These are phyloP conservation scores for Pristionchus japonicus DNA, from an alignment of 2,888 invertebrate genomes.

Conservation along the genomic window DNA sequence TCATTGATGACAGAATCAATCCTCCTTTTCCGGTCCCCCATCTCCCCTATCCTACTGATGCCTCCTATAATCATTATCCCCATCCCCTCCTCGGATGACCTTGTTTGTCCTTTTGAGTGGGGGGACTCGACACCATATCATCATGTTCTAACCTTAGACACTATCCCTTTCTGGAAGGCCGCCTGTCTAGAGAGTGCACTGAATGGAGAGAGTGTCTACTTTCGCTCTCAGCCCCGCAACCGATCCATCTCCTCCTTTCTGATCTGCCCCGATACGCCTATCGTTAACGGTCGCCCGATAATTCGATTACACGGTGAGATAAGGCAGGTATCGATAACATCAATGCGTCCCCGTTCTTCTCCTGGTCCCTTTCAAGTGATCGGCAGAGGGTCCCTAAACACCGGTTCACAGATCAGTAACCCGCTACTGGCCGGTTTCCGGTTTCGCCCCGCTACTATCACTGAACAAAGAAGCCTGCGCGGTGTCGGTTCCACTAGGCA, in stretches of 20 bases:
- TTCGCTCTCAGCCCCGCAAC: background rate
- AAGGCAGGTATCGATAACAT: conserved; percentile 1
- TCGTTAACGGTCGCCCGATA: conserved; percentile 39
- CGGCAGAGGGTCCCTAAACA: background rate
- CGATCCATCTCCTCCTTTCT: background rate
- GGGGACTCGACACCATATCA: conserved; percentile 2
- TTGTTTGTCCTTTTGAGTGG: conserved; percentile 28
- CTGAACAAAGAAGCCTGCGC: background rate
- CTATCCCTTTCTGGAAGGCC: conserved; percentile 26
- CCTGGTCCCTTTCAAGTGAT: background rate
- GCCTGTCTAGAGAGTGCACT: background rate
- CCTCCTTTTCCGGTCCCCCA: background rate
- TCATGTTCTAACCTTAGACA: conserved; percentile 37
- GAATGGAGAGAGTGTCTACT: background rate
- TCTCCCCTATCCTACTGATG: conserved; percentile 6
- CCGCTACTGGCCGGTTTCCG: background rate
- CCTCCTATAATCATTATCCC: conserved; percentile 33
- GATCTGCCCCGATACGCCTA: background rate
- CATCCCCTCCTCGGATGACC: background rate
- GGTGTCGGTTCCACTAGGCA: conserved; percentile 34
- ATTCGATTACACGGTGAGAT: conserved; percentile 13
- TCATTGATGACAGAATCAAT: no score
- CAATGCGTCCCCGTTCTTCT: background rate
- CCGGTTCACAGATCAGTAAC: conserved; percentile 13
- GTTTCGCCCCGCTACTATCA: conserved; percentile 15